Evolutionary conservation across 2,113 vertebrate species (phyloP).

Genomic region (Tyto alba): DNA sequence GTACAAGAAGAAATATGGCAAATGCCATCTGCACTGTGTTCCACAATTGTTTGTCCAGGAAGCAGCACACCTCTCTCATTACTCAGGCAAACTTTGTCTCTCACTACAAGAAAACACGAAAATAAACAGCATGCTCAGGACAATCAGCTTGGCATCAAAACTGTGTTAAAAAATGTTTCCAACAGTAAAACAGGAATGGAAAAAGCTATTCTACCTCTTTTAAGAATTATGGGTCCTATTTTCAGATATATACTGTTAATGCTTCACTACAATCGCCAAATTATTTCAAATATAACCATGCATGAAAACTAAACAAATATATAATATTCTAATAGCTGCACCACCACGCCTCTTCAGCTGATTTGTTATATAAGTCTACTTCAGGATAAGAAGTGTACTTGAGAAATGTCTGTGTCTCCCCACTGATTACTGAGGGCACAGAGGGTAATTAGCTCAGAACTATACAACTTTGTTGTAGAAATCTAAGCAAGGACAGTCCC

Average conservation of each 20-base stretch:
- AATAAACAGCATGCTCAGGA: background rate
- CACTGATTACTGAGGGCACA: background rate
- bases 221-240: background rate
- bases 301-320: background rate
- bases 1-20: conserved; percentile 86
- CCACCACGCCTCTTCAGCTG: background rate
- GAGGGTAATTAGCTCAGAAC: background rate
- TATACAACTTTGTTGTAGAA: background rate
- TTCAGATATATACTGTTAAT: background rate
- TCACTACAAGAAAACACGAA: conserved; percentile 72
- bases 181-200: background rate
- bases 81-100: conserved; percentile 88
- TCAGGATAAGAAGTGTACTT: background rate
- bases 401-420: background rate
- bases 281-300: background rate
- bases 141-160: background rate
- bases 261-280: background rate
- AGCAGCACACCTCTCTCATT: conserved; percentile 82
- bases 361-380: background rate
- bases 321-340: background rate
- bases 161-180: background rate
- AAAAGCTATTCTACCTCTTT: background rate
- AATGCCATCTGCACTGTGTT: conserved; percentile 78
- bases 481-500: background rate
- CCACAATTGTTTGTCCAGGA: conserved; percentile 88